phyloP scores from a whole-genome alignment of 2,797 vertebrate genomes.

The Momotus momota region DNA sequence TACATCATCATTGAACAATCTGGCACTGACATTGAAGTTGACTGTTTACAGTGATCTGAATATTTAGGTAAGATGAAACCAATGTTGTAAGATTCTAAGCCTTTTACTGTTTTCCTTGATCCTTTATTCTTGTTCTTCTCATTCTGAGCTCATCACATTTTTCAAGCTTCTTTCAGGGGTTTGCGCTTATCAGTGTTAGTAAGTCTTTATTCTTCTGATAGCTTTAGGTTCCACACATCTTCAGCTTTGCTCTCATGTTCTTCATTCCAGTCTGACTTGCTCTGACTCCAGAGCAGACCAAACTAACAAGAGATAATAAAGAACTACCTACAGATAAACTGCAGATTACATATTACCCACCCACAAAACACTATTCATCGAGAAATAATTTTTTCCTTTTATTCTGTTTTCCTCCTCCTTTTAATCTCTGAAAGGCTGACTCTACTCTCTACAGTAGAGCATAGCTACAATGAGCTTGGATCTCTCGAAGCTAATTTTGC shows the following conservation, averaged over 20 bases:
- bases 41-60: conserved; percentile 33
- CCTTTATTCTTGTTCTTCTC: conserved; percentile 63
- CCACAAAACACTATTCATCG: not conserved
- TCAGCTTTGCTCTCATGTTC: conserved; percentile 78
- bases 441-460: not conserved
- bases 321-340: conserved; percentile 76
- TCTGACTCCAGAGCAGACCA: conserved; percentile 86
- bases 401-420: not conserved
- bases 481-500: not conserved
- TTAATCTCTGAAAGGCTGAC: not conserved
- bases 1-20: not conserved
- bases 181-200: conserved; percentile 56
- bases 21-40: conserved; percentile 44
- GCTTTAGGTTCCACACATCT: conserved; percentile 68
- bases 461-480: not conserved
- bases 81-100: conserved; percentile 39
- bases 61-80: conserved; percentile 51
- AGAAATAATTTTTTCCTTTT: not conserved
- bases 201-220: conserved; percentile 68
- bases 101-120: conserved; percentile 55
- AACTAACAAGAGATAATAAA: conserved; percentile 86
- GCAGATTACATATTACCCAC: conserved; percentile 33
- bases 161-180: conserved; percentile 61
- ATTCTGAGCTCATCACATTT: conserved; percentile 45
- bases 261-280: conserved; percentile 82